Percentiles rank a stretch among this genome's conserved stretches.
These are phyloP conservation scores for Lepus americanus DNA, from an alignment of 2,113 vertebrate species.

Conservation along the genomic window DNA sequence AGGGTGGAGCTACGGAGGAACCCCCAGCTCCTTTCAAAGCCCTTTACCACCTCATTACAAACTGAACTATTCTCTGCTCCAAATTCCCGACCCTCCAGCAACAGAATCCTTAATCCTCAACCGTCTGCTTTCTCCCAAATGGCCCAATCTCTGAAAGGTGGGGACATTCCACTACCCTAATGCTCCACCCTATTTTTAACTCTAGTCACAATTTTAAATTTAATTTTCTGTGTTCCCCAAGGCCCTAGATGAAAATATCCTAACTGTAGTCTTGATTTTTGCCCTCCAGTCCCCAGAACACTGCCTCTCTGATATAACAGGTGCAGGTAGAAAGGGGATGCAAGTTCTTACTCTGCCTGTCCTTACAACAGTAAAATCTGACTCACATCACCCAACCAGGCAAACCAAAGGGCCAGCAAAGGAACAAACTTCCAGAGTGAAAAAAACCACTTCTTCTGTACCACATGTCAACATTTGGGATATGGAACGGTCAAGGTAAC, in stretches of 20 bases:
- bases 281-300: too few species aligned
- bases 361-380: slow-evolving; percentile 18
- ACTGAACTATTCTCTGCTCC: neutral
- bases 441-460: neutral
- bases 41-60: neutral
- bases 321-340: neutral
- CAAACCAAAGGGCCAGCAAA: neutral
- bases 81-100: neutral
- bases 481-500: neutral
- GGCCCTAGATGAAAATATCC: neutral
- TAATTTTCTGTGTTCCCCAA: neutral
- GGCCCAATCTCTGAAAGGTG: neutral
- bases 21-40: neutral
- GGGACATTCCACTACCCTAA: neutral
- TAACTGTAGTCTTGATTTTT: neutral
- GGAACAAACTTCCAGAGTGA: neutral
- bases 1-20: neutral
- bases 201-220: neutral
- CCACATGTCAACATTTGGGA: neutral
- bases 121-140: neutral
- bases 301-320: neutral
- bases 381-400: neutral
- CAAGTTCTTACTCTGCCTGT: neutral
- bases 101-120: neutral
- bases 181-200: neutral